phyloP scores from a whole-genome alignment of 2,888 invertebrate species.

The Neocrepidodera transversa region DNA sequence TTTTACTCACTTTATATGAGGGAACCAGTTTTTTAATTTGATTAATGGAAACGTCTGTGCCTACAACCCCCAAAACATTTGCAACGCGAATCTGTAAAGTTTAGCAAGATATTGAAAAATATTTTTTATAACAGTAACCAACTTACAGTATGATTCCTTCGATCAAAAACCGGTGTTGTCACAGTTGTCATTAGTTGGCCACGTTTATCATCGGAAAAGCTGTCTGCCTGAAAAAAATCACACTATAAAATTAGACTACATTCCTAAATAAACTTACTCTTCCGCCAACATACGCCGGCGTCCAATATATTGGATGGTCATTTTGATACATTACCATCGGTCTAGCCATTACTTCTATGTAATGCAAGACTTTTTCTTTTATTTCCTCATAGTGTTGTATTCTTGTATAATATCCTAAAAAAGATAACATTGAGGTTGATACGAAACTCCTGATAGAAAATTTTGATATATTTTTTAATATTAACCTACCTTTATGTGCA shows the following conservation, averaged over 20 bases:
- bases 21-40: constrained; percentile 95
- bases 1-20: constrained; percentile 79
- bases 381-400: constrained; percentile 90
- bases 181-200: constrained; percentile 92
- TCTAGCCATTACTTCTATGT: constrained; percentile 92
- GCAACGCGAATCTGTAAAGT: constrained; percentile 82
- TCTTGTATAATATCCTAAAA: constrained; percentile 86
- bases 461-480: too few relatives aligned
- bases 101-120: too few relatives aligned
- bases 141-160: constrained; percentile 83
- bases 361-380: constrained; percentile 90
- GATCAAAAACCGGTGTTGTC: constrained; percentile 93
- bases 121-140: too few relatives aligned
- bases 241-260: too few relatives aligned
- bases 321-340: constrained; percentile 95
- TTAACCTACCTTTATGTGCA: constrained; percentile 91
- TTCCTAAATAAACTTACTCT: constrained; percentile 65
- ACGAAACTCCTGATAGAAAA: too few relatives aligned
- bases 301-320: constrained; percentile 94
- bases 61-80: constrained; percentile 94
- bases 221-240: constrained; percentile 69
- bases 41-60: constrained; percentile 95
- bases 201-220: constrained; percentile 71
- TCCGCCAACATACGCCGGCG: constrained; percentile 87
- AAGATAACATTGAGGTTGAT: background rate